Percentiles rank a stretch among this genome's conserved stretches.
These are phyloP conservation scores for Calcarius lapponicus DNA, from an alignment of 2,797 vertebrate genomes.

Conservation along the genomic window DNA sequence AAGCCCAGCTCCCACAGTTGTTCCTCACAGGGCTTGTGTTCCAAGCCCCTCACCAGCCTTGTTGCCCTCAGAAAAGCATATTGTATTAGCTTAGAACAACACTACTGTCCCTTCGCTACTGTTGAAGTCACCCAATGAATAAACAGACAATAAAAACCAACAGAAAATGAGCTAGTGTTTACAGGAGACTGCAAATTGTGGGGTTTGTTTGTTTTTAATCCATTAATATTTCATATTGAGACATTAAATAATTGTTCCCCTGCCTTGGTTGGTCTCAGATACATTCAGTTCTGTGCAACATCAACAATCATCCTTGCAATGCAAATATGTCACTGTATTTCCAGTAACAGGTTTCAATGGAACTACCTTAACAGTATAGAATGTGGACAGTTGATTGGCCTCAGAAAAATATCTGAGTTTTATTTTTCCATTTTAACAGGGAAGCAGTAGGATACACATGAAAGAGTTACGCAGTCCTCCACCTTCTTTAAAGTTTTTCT, in stretches of 20 bases:
- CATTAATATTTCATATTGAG: background rate
- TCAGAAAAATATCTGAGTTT: background rate
- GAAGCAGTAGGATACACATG: background rate
- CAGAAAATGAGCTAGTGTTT: background rate
- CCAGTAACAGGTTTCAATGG: background rate
- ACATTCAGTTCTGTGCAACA: rapidly evolving
- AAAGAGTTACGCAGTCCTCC: background rate
- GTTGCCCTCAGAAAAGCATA: background rate
- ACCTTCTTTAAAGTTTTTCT: background rate
- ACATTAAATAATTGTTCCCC: background rate
- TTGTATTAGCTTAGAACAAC: background rate
- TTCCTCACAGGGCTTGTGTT: background rate
- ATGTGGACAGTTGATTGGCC: background rate
- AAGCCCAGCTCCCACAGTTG: background rate
- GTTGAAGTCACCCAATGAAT: background rate
- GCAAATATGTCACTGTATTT: background rate
- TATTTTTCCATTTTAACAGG: background rate
- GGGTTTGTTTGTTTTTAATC: background rate
- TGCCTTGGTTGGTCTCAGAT: background rate
- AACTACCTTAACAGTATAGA: background rate
- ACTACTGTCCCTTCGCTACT: background rate
- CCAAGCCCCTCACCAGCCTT: background rate
- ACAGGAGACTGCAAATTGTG: background rate
- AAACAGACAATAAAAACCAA: background rate
- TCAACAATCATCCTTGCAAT: background rate